Evolutionary conservation across 2,888 invertebrate species (phyloP), one percentile per base, ranked within the genome.

Genomic region (Xanthostigma xanthostigma): DNA sequence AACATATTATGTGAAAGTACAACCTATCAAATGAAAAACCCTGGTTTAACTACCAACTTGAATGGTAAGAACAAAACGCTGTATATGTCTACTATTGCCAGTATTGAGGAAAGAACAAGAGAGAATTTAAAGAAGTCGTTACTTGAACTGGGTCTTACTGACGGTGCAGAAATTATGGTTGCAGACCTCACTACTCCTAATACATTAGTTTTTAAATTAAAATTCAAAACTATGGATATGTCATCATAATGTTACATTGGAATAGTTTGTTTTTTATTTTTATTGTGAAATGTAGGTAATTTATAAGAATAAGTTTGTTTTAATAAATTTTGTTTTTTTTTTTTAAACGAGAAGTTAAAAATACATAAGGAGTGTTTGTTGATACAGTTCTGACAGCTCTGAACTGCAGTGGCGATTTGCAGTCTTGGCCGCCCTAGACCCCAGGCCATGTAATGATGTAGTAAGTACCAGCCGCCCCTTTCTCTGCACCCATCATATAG

Each of bases 161-260:
- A 93, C 66, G 93, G 92, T 0, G 84, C 82, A 47, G 87, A 92
- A 62, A 72, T 97, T 48, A 76, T 90, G 56, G 91, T 97, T 2
- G 91, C 95, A 0, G 97, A 98, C 71, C 71, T 82, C 14, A 95
- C 96, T 4, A 84, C 87, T 6, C 94, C 95, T 1, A 84, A 78
- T 58, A 81, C 89, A 9, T 68, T 90, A 44, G 75, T 83, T n/a
- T 70, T 89, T 48, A 80, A 78, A 64, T 72, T 92, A 33, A 84
- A 82, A 63, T 83, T 79, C 62, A 52, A 60, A 42, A 66, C 43
- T 33, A 53, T 58, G 49, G 56, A 59, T 37, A 59, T 59, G 45
- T 27, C 27, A 6, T 27, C 58, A 62, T 51, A 27, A 27, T 27
- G 6, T 27, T 27, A 27, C 6, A 27, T 27, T 27, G 68, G 54